Evolutionary conservation across 2,888 invertebrate genomes (phyloP).

Genomic region (Ophonus ardosiacus): DNA sequence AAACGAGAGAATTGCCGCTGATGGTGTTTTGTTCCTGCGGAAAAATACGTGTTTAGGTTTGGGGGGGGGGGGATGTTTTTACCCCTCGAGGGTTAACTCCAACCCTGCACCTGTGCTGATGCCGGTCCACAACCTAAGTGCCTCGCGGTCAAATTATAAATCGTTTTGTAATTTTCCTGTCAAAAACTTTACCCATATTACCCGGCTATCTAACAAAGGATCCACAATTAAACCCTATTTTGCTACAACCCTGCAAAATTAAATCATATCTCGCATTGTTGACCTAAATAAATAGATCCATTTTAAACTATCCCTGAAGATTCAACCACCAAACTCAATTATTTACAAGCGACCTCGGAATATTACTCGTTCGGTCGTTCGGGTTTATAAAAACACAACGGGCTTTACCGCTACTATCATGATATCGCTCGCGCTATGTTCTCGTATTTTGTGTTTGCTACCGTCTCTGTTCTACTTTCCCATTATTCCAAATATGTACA

Average conservation of each 20-base stretch:
- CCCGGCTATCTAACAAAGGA: constrained; percentile 1
- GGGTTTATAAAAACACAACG: not conserved
- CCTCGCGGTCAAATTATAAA: constrained; percentile 30
- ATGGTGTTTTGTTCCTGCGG: not conserved
- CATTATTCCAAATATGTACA: no score
- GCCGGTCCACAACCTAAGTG: not conserved
- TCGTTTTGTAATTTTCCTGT: constrained; percentile 34
- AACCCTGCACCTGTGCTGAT: not conserved
- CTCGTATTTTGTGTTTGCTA: no score
- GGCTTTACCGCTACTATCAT: not conserved
- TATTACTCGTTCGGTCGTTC: no score
- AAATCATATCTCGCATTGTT: constrained; percentile 17
- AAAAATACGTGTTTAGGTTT: constrained; percentile 4
- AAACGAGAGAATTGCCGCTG: not conserved
- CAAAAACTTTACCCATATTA: constrained; percentile 28
- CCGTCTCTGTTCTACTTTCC: no score
- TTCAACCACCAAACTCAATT: not conserved
- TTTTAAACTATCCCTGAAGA: not conserved
- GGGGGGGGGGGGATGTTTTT: not conserved
- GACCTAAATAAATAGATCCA: constrained; percentile 1
- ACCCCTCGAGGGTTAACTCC: not conserved
- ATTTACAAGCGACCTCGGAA: not conserved
- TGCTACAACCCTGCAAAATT: not conserved
- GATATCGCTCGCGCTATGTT: no score
- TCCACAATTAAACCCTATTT: constrained; percentile 16